Evolutionary conservation across 2,888 invertebrate species (phyloP).

Genomic region (Tiliacea citrago): DNA sequence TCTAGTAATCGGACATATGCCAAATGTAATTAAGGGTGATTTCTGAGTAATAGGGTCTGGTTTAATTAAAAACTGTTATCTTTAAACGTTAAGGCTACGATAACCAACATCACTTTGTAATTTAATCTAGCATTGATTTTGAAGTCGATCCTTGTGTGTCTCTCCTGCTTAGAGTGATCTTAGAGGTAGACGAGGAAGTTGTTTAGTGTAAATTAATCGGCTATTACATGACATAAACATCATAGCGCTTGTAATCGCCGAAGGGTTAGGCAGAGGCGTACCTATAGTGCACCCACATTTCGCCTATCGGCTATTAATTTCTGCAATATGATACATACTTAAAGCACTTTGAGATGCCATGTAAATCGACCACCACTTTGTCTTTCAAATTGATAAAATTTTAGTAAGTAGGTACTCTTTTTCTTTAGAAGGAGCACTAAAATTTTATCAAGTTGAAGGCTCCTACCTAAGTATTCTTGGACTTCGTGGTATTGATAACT

Average conservation of each 20-base stretch:
- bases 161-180: background rate
- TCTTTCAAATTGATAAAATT: background rate
- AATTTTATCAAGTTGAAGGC: background rate
- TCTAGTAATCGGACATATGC: constrained; percentile 39
- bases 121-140: background rate
- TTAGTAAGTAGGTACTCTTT: background rate
- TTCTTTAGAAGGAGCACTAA: background rate
- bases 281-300: too few relatives aligned
- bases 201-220: too few relatives aligned
- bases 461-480: background rate
- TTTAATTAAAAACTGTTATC: constrained; percentile 20
- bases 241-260: too few relatives aligned
- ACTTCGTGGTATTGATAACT: background rate
- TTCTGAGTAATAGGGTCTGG: constrained; percentile 25
- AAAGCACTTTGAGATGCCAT: too few relatives aligned
- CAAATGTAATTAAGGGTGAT: constrained; percentile 39
- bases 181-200: background rate
- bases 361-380: too few relatives aligned
- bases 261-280: too few relatives aligned
- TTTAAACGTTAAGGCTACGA: background rate
- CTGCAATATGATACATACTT: too few relatives aligned
- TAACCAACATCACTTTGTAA: background rate
- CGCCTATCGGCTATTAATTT: too few relatives aligned
- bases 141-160: background rate
- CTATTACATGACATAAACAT: too few relatives aligned